Evolutionary conservation across 2,113 vertebrate species (phyloP).

Genomic region (Zosterops pallidus): DNA sequence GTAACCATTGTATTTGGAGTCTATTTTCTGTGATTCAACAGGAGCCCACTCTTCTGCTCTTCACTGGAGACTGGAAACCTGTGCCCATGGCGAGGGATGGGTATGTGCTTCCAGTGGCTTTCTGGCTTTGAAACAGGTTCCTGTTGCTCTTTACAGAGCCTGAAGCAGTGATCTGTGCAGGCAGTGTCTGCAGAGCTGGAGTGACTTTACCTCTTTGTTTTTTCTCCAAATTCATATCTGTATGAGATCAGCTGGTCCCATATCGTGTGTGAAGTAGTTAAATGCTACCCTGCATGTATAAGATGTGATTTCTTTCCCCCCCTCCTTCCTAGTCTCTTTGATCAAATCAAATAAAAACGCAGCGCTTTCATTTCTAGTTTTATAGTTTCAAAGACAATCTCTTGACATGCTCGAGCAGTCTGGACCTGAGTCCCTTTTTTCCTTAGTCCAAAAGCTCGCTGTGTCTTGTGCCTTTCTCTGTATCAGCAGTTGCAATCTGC

Average conservation of each 20-base stretch:
- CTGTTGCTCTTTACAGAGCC: conserved; percentile 46
- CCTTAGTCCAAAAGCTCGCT: conserved; percentile 17
- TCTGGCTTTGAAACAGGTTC: conserved; percentile 43
- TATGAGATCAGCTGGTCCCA: conserved; percentile 26
- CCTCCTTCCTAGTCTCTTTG: conserved; percentile 16
- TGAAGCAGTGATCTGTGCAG: not conserved
- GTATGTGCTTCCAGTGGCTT: not conserved
- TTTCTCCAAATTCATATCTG: conserved; percentile 10
- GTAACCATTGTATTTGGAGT: not conserved
- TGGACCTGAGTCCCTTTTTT: not conserved
- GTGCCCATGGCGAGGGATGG: not conserved
- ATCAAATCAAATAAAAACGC: conserved; percentile 50
- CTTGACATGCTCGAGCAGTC: conserved; percentile 40
- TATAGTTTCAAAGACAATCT: conserved; percentile 58
- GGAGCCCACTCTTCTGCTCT: not conserved
- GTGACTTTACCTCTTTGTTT: conserved; percentile 46
- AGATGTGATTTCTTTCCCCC: not conserved
- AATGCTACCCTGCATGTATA: conserved; percentile 36
- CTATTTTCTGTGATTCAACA: not conserved
- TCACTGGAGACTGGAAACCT: not conserved
- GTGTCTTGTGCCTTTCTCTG: conserved; percentile 32
- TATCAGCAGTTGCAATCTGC: conserved; percentile 53
- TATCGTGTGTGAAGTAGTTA: conserved; percentile 32
- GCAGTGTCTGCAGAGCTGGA: not conserved
- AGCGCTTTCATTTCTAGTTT: conserved; percentile 37